Evolutionary conservation across 1,140 invertebrate genomes (phyloP).

Genomic region (Diorhabda sublineata): DNA sequence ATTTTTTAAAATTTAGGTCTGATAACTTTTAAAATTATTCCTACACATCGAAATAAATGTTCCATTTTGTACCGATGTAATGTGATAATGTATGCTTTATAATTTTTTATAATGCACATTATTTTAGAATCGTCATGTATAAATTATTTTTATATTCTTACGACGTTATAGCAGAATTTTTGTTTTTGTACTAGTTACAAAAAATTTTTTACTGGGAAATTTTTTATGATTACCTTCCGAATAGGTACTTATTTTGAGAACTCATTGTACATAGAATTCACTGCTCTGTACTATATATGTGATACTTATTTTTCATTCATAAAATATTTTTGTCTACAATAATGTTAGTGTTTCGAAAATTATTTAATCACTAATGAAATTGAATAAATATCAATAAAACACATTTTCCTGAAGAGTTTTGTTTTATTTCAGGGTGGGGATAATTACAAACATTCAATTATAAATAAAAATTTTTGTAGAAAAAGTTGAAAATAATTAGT

Average conservation of each 20-base stretch:
- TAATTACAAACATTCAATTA: too few relatives aligned
- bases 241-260: slow-evolving; percentile 5
- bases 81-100: background rate
- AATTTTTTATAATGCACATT: background rate
- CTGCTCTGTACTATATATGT: slow-evolving; percentile 37
- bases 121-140: slow-evolving; percentile 9
- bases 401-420: slow-evolving; percentile 4
- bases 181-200: slow-evolving; percentile 11
- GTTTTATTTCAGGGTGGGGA: too few relatives aligned
- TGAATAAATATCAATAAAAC: slow-evolving; percentile 11
- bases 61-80: background rate
- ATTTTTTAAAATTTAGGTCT: background rate
- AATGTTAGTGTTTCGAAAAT: slow-evolving; percentile 29
- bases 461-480: too few relatives aligned
- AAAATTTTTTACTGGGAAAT: slow-evolving; percentile 11
- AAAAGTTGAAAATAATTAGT: too few relatives aligned
- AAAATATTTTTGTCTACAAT: slow-evolving; percentile 27
- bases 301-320: slow-evolving; percentile 31
- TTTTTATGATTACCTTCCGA: slow-evolving; percentile 10
- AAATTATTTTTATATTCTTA: slow-evolving; percentile 20
- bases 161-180: slow-evolving; percentile 4
- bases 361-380: slow-evolving; percentile 22
- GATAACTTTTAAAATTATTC: background rate
- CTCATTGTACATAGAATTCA: slow-evolving; percentile 28
- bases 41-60: background rate